Evolutionary conservation across 2,888 invertebrate genomes (phyloP), one percentile per base, ranked within the genome.

Genomic region (Amblyjoppa proteus): DNA sequence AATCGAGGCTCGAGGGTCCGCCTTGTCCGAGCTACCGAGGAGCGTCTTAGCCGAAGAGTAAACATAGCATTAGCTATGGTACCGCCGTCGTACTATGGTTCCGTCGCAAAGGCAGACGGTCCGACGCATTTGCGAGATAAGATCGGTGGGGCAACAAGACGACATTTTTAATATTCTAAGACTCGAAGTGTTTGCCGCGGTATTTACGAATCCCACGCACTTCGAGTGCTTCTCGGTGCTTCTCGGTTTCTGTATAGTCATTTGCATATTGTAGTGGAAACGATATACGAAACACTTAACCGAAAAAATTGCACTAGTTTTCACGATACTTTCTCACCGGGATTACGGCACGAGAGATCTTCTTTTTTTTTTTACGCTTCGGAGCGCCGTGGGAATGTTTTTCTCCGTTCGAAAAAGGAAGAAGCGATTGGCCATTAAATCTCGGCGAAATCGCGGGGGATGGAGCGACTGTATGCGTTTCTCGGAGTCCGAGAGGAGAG

Each of bases 181-280:
- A 13, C 4, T 7, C 41, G 45, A n/a, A 45, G 49, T 38, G 20
- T 16, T 64, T 28, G 41, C 20, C 66, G 61, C 34, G 76, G 74
- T 87, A 87, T 89, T 86, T 87, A 83, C 87, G 61, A 56, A 88
- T 88, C 87, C 85, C 83, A 81, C 78, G 80, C 64, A 66, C 71
- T 64, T 20, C 31, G 1, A 34, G 28, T 3, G 34, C 31, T 34
- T 16, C 45, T 20, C 20, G 20, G 11, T 56, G 20, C 20, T 20
- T 20, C 20, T 5, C 5, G 25, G 13, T 20, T 34, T 25, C 56
- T 5, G 13, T 69, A 28, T n/a, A 11, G 51, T 9, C 49, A 38
- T 70, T 79, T 71, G 13, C 73, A 70, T 83, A 61, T 11, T 49
- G 25, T 4, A 53, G 13, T 20, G n/a, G 5, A 53, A 53, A 53